These are phyloP conservation scores for Anthopleura sola DNA, from an alignment of 64 coral and sea anemone genomes.

Conservation along the genomic window DNA sequence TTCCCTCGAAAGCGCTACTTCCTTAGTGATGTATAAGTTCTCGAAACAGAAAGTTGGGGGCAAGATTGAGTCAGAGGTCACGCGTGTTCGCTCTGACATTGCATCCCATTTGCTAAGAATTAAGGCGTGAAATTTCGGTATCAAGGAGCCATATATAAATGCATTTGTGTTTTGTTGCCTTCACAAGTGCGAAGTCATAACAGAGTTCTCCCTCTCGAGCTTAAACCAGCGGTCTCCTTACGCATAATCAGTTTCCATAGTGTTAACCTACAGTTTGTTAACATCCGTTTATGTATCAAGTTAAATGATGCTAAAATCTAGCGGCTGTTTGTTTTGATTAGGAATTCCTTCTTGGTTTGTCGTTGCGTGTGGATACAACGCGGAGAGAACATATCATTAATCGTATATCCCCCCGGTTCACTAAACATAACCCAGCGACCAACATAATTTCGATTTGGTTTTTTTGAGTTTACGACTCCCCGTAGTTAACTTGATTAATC, in stretches of 20 bases:
- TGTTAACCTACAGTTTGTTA: not conserved
- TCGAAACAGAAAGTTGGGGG: not conserved
- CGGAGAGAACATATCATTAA: too few species aligned
- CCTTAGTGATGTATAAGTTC: not conserved
- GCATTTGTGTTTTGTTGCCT: not conserved
- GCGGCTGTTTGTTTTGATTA: not conserved
- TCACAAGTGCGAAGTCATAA: not conserved
- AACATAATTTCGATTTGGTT: not conserved
- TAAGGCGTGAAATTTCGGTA: not conserved
- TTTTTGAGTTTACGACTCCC: not conserved
- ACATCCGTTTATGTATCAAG: not conserved
- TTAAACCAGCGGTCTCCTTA: not conserved
- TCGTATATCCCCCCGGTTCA: not conserved
- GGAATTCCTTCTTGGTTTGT: not conserved
- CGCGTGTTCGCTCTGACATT: not conserved
- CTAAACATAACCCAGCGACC: not conserved
- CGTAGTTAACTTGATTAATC: slow-evolving; percentile 6
- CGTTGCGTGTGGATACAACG: not conserved
- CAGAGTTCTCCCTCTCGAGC: not conserved
- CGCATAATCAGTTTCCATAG: not conserved
- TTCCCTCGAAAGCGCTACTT: not conserved
- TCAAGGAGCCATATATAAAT: not conserved
- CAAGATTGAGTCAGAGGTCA: slow-evolving; percentile 5
- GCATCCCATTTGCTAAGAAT: not conserved
- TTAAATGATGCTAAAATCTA: not conserved